Conservation (phyloP, 2,888 invertebrate genomes). For the Petrolisthes manimaculis region DNA sequence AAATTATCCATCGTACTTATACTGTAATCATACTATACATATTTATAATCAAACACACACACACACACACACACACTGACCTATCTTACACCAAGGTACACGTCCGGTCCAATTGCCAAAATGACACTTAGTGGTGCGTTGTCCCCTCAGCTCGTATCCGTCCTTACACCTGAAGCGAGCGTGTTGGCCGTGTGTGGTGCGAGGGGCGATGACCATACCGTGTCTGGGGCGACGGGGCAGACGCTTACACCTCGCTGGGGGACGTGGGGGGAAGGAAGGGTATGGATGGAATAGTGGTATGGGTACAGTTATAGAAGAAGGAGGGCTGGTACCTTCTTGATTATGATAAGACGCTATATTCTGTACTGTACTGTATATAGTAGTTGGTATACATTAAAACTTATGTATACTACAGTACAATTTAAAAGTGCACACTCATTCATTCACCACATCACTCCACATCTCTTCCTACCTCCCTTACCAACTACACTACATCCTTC, state of each 20-base stretch:
- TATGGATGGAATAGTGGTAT: background rate
- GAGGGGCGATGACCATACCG: constrained; percentile 96
- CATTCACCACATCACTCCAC: background rate
- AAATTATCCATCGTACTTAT: too few relatives aligned
- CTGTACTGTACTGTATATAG: too few relatives aligned
- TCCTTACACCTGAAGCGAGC: constrained; percentile 94
- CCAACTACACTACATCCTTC: background rate
- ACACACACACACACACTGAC: constrained; percentile 68
- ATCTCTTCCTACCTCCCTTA: background rate
- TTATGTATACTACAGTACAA: too few relatives aligned
- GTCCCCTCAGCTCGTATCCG: constrained; percentile 85
- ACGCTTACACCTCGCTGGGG: constrained; percentile 79
- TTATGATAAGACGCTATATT: too few relatives aligned
- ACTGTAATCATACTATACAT: too few relatives aligned
- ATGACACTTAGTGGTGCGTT: constrained; percentile 85
- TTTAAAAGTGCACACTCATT: background rate
- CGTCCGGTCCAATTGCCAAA: constrained; percentile 96
- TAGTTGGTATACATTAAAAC: too few relatives aligned
- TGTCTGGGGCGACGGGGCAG: constrained; percentile 89
- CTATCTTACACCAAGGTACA: constrained; percentile 81
- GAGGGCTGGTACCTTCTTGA: too few relatives aligned
- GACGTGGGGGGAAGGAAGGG: background rate
- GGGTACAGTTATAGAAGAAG: too few relatives aligned
- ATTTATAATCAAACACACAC: too few relatives aligned
- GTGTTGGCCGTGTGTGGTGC: constrained; percentile 94